Conservation (phyloP, 2,113 vertebrate genomes). For the Pluvialis apricaria region DNA sequence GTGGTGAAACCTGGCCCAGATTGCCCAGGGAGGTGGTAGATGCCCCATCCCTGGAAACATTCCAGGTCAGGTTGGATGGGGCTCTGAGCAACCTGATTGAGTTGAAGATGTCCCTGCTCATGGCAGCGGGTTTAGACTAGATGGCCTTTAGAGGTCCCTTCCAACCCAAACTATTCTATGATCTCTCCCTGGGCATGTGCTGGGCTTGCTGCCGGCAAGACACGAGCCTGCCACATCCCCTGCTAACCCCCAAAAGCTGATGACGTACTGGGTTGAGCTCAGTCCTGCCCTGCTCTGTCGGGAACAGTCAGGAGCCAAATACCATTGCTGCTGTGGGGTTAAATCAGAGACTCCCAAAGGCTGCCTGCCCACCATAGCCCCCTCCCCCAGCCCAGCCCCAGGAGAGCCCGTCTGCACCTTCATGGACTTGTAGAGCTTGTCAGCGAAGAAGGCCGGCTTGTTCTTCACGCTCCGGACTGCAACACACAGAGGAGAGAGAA, state of each 20-base stretch:
- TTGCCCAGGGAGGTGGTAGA: neutral
- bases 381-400: neutral
- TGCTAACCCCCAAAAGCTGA: neutral
- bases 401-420: conserved; percentile 76
- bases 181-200: neutral
- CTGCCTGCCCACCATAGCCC: neutral
- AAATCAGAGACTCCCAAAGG: neutral
- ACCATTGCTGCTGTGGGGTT: neutral
- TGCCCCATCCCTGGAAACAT: neutral
- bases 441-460: conserved; percentile 91
- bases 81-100: neutral
- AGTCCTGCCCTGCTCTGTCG: neutral
- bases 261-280: neutral
- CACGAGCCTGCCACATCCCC: neutral
- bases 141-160: neutral
- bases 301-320: neutral
- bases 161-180: neutral
- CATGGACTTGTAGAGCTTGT: conserved; percentile 97
- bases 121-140: neutral
- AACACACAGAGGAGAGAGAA: neutral
- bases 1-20: neutral
- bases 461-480: conserved; percentile 94
- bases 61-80: neutral
- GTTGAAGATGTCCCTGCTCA: neutral
- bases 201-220: neutral